phyloP scores from a whole-genome alignment of 2,113 vertebrate genomes.

The Procavia capensis region DNA sequence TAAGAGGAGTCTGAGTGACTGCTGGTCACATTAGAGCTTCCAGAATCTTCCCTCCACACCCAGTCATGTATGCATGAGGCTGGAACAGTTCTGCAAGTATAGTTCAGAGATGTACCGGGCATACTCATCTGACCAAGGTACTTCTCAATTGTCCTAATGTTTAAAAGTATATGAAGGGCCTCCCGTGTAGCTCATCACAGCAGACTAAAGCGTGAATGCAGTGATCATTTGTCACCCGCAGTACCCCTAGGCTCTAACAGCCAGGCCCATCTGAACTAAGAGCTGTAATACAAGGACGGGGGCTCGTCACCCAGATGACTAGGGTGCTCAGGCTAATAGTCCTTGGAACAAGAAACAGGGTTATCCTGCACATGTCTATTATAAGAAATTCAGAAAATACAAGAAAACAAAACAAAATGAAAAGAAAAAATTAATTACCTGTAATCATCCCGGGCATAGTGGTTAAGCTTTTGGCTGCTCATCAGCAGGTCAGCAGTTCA shows the following conservation, averaged over 20 bases:
- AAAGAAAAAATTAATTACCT: not conserved
- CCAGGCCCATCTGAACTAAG: not conserved
- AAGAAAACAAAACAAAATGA: not conserved
- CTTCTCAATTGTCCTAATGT: not conserved
- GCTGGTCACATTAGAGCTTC: not conserved
- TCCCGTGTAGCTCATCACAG: not conserved
- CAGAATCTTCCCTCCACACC: not conserved
- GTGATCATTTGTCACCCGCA: not conserved
- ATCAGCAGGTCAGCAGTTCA: too few relatives aligned
- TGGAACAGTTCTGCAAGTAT: not conserved
- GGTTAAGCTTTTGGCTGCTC: too few relatives aligned
- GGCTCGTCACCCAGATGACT: not conserved
- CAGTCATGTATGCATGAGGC: not conserved
- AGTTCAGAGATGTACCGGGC: not conserved
- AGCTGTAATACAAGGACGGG: not conserved
- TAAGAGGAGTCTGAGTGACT: not conserved
- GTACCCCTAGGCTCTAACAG: not conserved
- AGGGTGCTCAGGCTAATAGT: not conserved
- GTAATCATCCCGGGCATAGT: not conserved
- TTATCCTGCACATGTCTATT: not conserved
- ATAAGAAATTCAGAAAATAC: not conserved
- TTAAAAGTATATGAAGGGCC: constrained; percentile 14
- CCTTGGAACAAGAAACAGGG: not conserved
- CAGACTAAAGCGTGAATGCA: not conserved
- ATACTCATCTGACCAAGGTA: not conserved